Evolutionary conservation across 2,888 invertebrate genomes (phyloP).

Genomic region (Julus scanicus): DNA sequence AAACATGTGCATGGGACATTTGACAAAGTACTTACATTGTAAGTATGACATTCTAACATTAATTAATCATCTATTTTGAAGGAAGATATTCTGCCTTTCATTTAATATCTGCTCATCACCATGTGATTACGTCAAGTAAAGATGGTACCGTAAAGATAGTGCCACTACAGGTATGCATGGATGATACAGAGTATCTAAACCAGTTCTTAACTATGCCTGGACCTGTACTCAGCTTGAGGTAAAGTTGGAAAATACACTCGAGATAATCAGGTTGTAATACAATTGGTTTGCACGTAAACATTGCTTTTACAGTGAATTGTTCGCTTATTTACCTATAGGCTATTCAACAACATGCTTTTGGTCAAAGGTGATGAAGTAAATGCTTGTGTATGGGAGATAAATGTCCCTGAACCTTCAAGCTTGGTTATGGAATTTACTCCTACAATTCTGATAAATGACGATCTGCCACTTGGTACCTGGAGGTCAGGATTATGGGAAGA

Average conservation of each 20-base stretch:
- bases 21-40: no score
- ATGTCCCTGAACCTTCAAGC: not conserved
- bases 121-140: not conserved
- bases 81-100: not conserved
- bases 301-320: no score
- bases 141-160: not conserved
- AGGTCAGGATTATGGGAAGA: constrained; percentile 10
- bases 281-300: no score
- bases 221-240: not conserved
- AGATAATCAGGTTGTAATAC: no score
- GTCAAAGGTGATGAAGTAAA: not conserved
- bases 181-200: not conserved
- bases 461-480: not conserved
- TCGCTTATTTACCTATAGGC: not conserved
- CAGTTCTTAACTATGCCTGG: not conserved
- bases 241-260: no score
- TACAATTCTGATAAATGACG: not conserved
- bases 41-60: no score
- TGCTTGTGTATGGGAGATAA: not conserved
- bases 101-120: constrained; percentile 6
- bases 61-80: not conserved
- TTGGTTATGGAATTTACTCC: not conserved
- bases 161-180: not conserved
- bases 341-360: not conserved
- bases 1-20: no score